Conservation (phyloP, 2,113 vertebrate genomes). For the Mohoua ochrocephala region DNA sequence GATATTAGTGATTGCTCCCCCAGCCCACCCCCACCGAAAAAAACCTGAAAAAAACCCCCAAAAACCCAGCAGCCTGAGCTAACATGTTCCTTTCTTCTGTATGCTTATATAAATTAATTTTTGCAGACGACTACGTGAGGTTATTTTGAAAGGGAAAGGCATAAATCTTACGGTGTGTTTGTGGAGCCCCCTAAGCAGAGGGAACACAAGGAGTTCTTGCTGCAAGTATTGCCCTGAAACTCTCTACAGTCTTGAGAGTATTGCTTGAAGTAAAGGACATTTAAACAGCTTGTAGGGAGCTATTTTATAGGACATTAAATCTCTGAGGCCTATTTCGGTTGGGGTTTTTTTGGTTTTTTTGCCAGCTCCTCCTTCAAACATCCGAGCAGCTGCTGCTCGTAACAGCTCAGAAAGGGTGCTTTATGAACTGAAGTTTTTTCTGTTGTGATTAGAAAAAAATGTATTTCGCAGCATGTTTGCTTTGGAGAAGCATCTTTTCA, state of each 20-base stretch:
- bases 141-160: constrained; percentile 12
- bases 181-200: not conserved
- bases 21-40: not conserved
- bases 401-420: not conserved
- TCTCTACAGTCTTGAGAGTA: not conserved
- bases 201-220: not conserved
- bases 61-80: not conserved
- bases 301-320: constrained; percentile 25
- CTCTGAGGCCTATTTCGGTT: not conserved
- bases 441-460: not conserved
- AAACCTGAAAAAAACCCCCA: rapidly evolving
- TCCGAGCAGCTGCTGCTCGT: not conserved
- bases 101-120: not conserved
- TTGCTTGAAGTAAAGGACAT: not conserved
- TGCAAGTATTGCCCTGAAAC: not conserved
- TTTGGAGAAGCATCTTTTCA: not conserved
- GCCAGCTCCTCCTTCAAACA: not conserved
- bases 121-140: not conserved
- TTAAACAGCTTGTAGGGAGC: not conserved
- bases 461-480: not conserved
- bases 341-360: not conserved
- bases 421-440: not conserved
- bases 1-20: not conserved
- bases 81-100: not conserved
- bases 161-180: constrained; percentile 1